Conservation (phyloP, 2,888 invertebrate genomes). For the Cephus rjabovi region DNA sequence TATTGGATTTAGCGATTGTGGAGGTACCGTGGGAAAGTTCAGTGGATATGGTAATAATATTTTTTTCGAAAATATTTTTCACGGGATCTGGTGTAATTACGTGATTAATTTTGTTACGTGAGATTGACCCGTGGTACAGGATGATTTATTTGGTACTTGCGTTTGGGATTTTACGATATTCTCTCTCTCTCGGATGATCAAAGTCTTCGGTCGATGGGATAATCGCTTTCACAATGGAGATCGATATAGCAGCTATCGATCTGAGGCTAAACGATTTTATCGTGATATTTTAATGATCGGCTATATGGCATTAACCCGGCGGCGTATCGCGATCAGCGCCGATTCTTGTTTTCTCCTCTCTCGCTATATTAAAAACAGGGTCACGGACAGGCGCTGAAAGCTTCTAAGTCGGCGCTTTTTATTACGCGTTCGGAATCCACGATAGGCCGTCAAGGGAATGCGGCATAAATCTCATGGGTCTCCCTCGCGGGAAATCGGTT, state of each 20-base stretch:
- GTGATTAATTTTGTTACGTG: background rate
- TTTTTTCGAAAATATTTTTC: background rate
- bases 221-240: background rate
- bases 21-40: background rate
- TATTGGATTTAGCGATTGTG: background rate
- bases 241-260: background rate
- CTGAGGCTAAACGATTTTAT: background rate
- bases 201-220: background rate
- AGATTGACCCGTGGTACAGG: background rate
- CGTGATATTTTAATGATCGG: background rate
- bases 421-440: background rate
- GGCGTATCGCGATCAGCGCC: background rate
- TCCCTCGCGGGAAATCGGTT: background rate
- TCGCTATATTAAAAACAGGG: background rate
- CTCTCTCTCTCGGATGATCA: background rate
- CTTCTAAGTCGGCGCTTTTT: background rate
- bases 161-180: background rate
- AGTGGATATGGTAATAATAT: background rate
- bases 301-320: background rate
- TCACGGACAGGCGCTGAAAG: slow-evolving; percentile 9
- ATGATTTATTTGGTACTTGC: background rate
- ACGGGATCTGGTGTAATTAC: background rate
- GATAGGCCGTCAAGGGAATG: background rate
- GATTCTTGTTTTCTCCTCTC: background rate
- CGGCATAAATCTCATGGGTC: background rate